phyloP scores from a whole-genome alignment of 2,113 vertebrate genomes.

The Gadus macrocephalus region DNA sequence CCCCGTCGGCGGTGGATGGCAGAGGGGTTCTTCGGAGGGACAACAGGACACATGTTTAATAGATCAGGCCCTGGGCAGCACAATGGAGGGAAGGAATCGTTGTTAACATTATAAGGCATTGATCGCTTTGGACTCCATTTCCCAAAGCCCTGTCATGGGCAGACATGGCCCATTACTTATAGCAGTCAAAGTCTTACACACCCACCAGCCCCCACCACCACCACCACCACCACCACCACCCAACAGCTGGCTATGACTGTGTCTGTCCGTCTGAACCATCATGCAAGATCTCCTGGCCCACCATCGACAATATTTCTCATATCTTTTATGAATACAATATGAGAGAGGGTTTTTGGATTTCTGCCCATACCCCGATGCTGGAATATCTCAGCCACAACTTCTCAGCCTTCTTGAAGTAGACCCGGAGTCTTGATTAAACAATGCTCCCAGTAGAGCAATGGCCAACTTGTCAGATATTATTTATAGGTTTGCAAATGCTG shows the following conservation, averaged over 20 bases:
- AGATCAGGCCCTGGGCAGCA: slow-evolving; percentile 63
- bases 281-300: neutral
- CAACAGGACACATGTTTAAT: slow-evolving; percentile 66
- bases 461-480: too few species aligned
- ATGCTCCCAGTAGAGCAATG: too few species aligned
- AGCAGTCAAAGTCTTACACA: slow-evolving; percentile 48
- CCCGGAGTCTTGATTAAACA: too few species aligned
- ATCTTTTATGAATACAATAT: too few species aligned
- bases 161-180: slow-evolving; percentile 68
- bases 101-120: slow-evolving; percentile 77
- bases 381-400: too few species aligned
- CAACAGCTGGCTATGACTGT: slow-evolving; percentile 38
- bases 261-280: slow-evolving; percentile 27
- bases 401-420: too few species aligned
- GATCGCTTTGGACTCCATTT: slow-evolving; percentile 64
- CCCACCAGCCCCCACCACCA: neutral
- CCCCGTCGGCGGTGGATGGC: slow-evolving; percentile 35
- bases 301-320: neutral
- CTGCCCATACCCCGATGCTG: too few species aligned
- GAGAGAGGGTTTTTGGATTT: too few species aligned
- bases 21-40: neutral
- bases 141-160: slow-evolving; percentile 55
- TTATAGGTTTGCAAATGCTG: too few species aligned
- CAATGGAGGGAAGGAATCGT: slow-evolving; percentile 67
- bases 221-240: neutral